A percentile compares a stretch with the other conserved stretches of the same genome.
These are phyloP conservation scores for Therioaphis trifolii DNA, from an alignment of 2,888 invertebrate species.

Conservation along the genomic window DNA sequence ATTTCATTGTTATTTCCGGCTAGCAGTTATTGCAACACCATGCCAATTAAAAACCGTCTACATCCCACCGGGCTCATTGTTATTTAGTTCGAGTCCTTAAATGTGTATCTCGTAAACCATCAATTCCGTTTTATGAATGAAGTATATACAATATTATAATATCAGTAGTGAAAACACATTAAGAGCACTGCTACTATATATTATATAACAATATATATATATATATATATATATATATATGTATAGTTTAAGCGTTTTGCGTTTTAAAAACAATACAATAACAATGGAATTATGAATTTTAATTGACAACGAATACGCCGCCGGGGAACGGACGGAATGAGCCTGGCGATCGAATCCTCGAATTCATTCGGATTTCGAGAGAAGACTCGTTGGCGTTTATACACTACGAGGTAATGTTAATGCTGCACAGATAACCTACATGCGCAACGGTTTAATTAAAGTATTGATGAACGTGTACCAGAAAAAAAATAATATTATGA, in stretches of 20 bases:
- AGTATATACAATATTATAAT: not conserved
- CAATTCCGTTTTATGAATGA: conserved; percentile 39
- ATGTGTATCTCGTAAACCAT: not conserved
- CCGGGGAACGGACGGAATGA: not conserved
- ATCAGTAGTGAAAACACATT: not conserved
- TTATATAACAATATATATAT: too few relatives aligned
- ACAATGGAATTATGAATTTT: not conserved
- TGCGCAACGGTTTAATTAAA: conserved; percentile 24
- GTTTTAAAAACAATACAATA: not conserved
- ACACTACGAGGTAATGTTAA: conserved; percentile 26
- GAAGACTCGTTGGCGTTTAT: not conserved
- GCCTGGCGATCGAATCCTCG: not conserved
- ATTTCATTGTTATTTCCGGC: conserved; percentile 52
- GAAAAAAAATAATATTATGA: conserved; percentile 10
- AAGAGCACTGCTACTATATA: too few relatives aligned
- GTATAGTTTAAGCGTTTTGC: not conserved
- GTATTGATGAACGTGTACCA: conserved; percentile 7
- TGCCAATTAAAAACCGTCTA: conserved; percentile 54
- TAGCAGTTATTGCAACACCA: conserved; percentile 20
- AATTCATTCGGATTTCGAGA: conserved; percentile 18
- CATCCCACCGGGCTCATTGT: conserved; percentile 27
- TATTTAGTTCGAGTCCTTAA: conserved; percentile 20
- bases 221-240: too few relatives aligned
- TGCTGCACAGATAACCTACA: conserved; percentile 17
- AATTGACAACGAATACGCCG: not conserved